Evolutionary conservation across 92 coral and sea anemone species (phyloP).

Genomic region (Heteractis magnifica): DNA sequence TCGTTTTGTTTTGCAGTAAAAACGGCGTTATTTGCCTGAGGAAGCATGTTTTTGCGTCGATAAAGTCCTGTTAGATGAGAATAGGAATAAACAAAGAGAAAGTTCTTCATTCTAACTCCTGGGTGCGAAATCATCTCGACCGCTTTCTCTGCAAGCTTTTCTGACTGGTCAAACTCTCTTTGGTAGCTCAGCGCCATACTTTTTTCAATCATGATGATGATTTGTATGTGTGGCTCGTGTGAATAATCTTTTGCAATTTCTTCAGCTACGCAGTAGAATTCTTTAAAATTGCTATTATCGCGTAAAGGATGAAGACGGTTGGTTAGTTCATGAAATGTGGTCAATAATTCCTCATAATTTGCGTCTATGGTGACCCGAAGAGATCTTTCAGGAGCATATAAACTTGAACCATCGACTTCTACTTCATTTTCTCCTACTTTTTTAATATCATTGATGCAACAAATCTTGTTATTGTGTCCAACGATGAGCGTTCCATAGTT

Average conservation of each 20-base stretch:
- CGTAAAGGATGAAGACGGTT: slow-evolving; percentile 54
- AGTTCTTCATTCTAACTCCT: neutral
- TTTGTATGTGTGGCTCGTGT: neutral
- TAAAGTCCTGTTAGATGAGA: slow-evolving; percentile 42
- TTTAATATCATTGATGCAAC: neutral
- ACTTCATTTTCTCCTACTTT: neutral
- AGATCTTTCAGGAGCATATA: neutral
- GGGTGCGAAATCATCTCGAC: slow-evolving; percentile 14
- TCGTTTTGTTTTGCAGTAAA: slow-evolving; percentile 36
- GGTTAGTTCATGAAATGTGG: neutral
- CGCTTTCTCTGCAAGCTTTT: neutral
- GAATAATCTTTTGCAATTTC: neutral
- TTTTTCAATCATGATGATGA: slow-evolving; percentile 24
- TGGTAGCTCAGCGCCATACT: slow-evolving; percentile 46
- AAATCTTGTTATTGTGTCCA: neutral
- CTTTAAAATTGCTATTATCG: slow-evolving; percentile 45
- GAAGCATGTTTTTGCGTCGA: slow-evolving; percentile 42
- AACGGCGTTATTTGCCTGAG: slow-evolving; percentile 15
- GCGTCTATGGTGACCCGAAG: neutral
- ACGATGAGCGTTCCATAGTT: neutral
- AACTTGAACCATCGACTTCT: neutral
- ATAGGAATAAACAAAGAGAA: slow-evolving; percentile 25
- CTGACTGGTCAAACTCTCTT: slow-evolving; percentile 15
- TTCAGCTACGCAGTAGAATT: slow-evolving; percentile 15
- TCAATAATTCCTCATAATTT: slow-evolving; percentile 1